These are phyloP conservation scores for Lepidotrigona ventralis DNA, from an alignment of 1,140 invertebrate species.

Conservation along the genomic window DNA sequence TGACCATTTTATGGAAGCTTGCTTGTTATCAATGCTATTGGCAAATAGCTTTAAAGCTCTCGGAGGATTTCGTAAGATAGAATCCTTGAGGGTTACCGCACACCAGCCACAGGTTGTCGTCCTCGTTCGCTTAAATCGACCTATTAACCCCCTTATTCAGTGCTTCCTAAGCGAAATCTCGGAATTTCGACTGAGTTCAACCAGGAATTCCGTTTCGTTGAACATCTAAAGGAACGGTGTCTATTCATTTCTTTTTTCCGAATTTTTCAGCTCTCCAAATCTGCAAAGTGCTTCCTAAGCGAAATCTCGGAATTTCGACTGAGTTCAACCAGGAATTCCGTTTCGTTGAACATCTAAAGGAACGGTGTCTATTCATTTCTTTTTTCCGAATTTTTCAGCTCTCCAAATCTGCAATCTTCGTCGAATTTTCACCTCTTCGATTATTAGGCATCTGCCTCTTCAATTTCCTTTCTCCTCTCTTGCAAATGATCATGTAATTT, in stretches of 20 bases:
- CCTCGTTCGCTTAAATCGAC: conserved; percentile 46
- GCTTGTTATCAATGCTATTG: conserved; percentile 24
- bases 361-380: conserved; percentile 7
- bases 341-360: conserved; percentile 34
- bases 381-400: background rate
- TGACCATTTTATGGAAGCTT: background rate
- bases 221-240: conserved; percentile 16
- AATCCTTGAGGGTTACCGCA: conserved; percentile 41
- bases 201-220: conserved; percentile 36
- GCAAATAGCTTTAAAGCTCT: conserved; percentile 37
- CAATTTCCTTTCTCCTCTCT: no score
- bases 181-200: conserved; percentile 39
- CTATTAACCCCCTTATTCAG: conserved; percentile 47
- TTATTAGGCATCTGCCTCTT: background rate
- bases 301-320: conserved; percentile 41
- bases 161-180: conserved; percentile 36
- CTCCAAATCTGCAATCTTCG: background rate
- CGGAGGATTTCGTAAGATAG: conserved; percentile 32
- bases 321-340: conserved; percentile 33
- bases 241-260: background rate
- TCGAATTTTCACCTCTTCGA: background rate
- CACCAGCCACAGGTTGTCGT: conserved; percentile 45
- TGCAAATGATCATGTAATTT: background rate
- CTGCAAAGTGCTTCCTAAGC: conserved; percentile 24
- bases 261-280: no score